These are phyloP conservation scores for Anguilla marmorata DNA, from an alignment of 2,797 vertebrate genomes.

Conservation along the genomic window DNA sequence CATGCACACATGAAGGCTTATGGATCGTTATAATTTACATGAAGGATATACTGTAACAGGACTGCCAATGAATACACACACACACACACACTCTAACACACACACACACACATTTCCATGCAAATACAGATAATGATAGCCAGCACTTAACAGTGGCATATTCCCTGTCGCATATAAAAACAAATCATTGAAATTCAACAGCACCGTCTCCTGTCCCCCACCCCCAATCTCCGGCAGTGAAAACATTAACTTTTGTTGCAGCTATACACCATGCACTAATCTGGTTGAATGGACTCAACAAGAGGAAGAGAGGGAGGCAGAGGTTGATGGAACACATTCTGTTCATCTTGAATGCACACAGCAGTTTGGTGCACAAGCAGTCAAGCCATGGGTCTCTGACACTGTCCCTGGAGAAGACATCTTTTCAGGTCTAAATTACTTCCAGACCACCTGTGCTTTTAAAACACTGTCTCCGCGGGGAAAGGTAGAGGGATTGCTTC, in stretches of 20 bases:
- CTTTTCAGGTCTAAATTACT: conserved; percentile 23
- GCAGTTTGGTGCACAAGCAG: neutral
- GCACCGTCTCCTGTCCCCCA: neutral
- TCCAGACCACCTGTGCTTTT: neutral
- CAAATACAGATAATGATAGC: neutral
- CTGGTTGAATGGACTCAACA: neutral
- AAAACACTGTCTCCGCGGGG: neutral
- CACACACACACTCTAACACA: neutral
- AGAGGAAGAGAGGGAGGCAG: neutral
- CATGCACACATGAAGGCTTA: neutral
- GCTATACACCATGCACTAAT: neutral
- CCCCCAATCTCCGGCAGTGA: neutral
- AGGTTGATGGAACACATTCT: conserved; percentile 4
- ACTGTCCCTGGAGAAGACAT: neutral
- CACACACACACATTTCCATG: neutral
- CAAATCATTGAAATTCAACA: neutral
- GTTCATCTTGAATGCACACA: neutral
- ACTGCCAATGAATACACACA: neutral
- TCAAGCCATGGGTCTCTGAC: conserved; percentile 6
- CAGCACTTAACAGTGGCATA: neutral
- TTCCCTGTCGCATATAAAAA: neutral
- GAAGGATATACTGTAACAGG: neutral
- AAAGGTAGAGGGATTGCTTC: conserved; percentile 1
- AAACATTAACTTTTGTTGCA: neutral
- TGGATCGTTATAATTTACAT: neutral